phyloP scores from a whole-genome alignment of 2,113 vertebrate genomes.

The Phaethornis superciliosus region DNA sequence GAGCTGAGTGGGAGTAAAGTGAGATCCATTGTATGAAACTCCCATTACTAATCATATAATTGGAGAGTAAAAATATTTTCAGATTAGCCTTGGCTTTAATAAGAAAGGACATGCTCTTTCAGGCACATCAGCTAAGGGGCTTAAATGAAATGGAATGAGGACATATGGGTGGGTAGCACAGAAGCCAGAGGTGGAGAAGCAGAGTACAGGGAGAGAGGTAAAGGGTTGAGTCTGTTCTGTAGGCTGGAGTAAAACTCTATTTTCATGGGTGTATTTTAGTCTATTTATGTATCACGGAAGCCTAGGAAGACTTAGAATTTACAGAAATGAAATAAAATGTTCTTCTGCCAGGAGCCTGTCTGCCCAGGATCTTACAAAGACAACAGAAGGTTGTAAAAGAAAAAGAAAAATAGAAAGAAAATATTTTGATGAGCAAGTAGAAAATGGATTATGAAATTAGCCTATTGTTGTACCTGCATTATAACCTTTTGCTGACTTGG shows the following conservation, averaged over 20 bases:
- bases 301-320: not conserved
- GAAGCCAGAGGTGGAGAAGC: not conserved
- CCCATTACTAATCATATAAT: slow-evolving; percentile 18
- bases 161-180: not conserved
- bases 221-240: not conserved
- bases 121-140: not conserved
- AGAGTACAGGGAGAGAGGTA: not conserved
- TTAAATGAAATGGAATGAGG: not conserved
- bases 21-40: not conserved
- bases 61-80: slow-evolving; percentile 31
- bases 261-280: not conserved
- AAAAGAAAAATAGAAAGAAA: not conserved
- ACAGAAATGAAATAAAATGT: not conserved
- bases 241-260: not conserved
- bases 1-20: not conserved
- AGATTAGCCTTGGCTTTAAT: not conserved
- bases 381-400: not conserved
- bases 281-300: not conserved
- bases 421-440: not conserved
- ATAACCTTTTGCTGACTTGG: not conserved
- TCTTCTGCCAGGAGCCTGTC: not conserved
- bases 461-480: not conserved
- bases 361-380: not conserved
- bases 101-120: not conserved
- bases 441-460: not conserved